Conservation (phyloP, 1,140 invertebrate species). For the Drosophila orosa region DNA sequence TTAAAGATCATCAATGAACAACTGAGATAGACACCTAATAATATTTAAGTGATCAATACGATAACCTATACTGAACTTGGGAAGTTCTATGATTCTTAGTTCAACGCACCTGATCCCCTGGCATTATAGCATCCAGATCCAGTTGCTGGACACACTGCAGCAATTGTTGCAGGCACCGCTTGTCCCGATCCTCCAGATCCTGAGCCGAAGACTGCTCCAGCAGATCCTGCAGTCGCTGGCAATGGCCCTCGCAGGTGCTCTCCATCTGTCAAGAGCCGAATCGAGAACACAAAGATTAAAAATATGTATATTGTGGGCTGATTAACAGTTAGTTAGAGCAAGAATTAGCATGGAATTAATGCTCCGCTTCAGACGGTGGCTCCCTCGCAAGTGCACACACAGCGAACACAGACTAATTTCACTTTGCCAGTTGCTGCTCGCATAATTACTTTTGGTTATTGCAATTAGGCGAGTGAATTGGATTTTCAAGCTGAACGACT, state of each 20-base stretch:
- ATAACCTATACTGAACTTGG: background rate
- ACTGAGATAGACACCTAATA: background rate
- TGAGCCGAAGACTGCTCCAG: slow-evolving; percentile 48
- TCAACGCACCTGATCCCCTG: slow-evolving; percentile 8
- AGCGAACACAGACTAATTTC: slow-evolving; percentile 51
- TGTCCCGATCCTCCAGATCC: slow-evolving; percentile 85
- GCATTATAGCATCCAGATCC: slow-evolving; percentile 84
- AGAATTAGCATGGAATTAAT: slow-evolving; percentile 46
- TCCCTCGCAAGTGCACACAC: slow-evolving; percentile 38
- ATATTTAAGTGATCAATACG: background rate
- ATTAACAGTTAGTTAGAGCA: slow-evolving; percentile 21
- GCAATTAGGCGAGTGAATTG: slow-evolving; percentile 71
- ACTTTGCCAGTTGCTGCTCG: slow-evolving; percentile 48
- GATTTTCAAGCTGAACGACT: slow-evolving; percentile 80
- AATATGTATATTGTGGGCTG: background rate
- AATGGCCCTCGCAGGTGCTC: slow-evolving; percentile 72
- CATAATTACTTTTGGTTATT: slow-evolving; percentile 64
- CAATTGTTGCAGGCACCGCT: slow-evolving; percentile 86
- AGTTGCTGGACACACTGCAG: slow-evolving; percentile 86
- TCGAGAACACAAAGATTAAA: slow-evolving; percentile 14
- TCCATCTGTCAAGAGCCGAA: slow-evolving; percentile 54
- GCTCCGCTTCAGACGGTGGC: slow-evolving; percentile 32
- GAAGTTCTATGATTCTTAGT: background rate
- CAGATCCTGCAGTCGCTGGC: slow-evolving; percentile 64
- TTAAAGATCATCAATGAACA: background rate